Base-by-base conservation (phyloP, 2,888 invertebrate species). In the Rhaphigaster nebulosa region DNA sequence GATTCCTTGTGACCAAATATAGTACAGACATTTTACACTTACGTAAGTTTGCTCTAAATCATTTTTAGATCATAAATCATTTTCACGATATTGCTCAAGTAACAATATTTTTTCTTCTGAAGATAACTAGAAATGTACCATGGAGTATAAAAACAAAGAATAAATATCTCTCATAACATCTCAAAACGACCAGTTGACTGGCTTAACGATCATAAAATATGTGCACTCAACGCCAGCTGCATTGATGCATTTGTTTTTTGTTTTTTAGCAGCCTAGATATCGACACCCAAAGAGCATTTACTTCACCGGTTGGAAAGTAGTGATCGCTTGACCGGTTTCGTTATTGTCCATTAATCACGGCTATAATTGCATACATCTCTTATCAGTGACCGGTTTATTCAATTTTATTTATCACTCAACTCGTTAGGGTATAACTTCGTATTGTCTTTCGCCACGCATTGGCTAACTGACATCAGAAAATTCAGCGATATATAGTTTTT, bases 381-480 rank as follows among this genome's bases (percentile, higher is more conserved):
- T 76, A 76, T 76, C 70, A 76, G 70, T 76, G 70, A 38, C n/a
- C 38, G 70, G 29, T 76, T 76, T 76, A 76, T 76, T 76, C 70
- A 76, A 76, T 76, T 76, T 76, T 76, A 76, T 76, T 76, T 76
- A 76, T 76, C 70, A 29, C 70, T 8, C 15, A 38, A 6, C 70
- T 76, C 70, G 70, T 76, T 76, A 38, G 23, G 70, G 70, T 76
- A 20, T 76, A 76, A 20, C 34, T 76, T 38, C 34, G 20, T 8
- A 8, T 76, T 38, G 70, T 76, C 34, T 38, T 65, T 65, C 65
- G 29, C 65, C 29, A 13, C 10, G 29, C 15, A 20, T 65, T 65
- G 65, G 65, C 65, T 29, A 29, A 65, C 65, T 65, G 1, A 0
- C 15, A 29, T 34, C 15, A n/a, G 60, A 60, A n/a, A 26, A n/a